phyloP scores from a whole-genome alignment of 1,140 invertebrate genomes.

The Drosophila cardini region DNA sequence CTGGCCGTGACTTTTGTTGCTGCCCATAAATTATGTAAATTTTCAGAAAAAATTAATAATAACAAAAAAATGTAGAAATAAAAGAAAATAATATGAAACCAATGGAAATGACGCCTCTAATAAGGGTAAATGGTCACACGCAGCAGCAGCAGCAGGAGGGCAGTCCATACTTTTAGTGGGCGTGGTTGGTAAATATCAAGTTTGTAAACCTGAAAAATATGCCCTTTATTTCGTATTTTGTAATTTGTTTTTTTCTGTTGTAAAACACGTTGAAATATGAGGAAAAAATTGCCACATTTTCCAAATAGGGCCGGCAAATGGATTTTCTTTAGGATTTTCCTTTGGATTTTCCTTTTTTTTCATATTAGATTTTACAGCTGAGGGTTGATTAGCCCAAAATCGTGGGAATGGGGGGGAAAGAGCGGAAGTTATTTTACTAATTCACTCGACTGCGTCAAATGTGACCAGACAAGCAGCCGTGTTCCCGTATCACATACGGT shows the following conservation, averaged over 20 bases:
- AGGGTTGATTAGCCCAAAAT: slow-evolving; percentile 35
- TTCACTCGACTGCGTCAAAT: slow-evolving; percentile 49
- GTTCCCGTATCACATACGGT: slow-evolving; percentile 25
- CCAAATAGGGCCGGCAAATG: slow-evolving; percentile 47
- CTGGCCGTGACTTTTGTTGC: slow-evolving; percentile 77
- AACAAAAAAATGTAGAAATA: slow-evolving; percentile 46
- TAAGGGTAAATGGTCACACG: slow-evolving; percentile 73
- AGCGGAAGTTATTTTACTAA: slow-evolving; percentile 7
- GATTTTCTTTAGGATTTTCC: slow-evolving; percentile 45
- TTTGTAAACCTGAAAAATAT: slow-evolving; percentile 73
- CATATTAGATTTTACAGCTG: slow-evolving; percentile 65
- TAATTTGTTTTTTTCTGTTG: slow-evolving; percentile 77
- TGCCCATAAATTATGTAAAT: slow-evolving; percentile 80
- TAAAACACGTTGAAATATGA: slow-evolving; percentile 73
- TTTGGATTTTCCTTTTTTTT: slow-evolving; percentile 25
- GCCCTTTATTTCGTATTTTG: slow-evolving; percentile 74
- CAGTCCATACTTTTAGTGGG: slow-evolving; percentile 40
- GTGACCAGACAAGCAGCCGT: slow-evolving; percentile 53
- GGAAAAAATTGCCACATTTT: slow-evolving; percentile 80
- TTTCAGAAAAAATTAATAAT: slow-evolving; percentile 69
- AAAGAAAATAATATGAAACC: slow-evolving; percentile 31
- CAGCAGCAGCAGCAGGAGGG: slow-evolving; percentile 35
- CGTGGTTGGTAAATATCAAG: slow-evolving; percentile 51
- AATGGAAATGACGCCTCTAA: slow-evolving; percentile 60
- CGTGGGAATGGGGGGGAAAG: slow-evolving; percentile 60